phyloP scores from a whole-genome alignment of 2,113 vertebrate species.

The Psettodes erumei region DNA sequence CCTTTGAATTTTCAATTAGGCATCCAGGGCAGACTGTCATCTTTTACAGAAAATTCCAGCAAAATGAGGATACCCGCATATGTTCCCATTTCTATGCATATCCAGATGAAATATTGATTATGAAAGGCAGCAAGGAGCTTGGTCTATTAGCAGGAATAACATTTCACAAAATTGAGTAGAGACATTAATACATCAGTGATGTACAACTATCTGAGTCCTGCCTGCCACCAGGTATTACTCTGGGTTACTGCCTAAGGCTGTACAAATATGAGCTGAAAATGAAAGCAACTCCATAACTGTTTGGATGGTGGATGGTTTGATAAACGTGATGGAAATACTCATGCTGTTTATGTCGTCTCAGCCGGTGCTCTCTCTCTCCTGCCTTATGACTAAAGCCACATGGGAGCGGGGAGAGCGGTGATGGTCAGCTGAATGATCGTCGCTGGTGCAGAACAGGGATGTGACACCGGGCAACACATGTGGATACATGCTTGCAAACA shows the following conservation, averaged over 20 bases:
- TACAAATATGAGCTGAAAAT: constrained; percentile 76
- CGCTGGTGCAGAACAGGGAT: constrained; percentile 62
- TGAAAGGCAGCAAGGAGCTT: constrained; percentile 62
- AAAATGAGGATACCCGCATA: constrained; percentile 45
- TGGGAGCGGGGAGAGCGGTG: constrained; percentile 56
- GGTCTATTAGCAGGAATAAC: constrained; percentile 69
- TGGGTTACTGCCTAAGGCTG: constrained; percentile 69
- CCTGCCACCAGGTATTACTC: constrained; percentile 72
- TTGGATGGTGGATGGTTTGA: constrained; percentile 69
- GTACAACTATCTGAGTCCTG: constrained; percentile 68
- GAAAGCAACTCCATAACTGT: constrained; percentile 74
- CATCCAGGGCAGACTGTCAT: constrained; percentile 61
- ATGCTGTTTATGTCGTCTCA: constrained; percentile 65
- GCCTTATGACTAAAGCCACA: constrained; percentile 60
- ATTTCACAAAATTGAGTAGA: constrained; percentile 69
- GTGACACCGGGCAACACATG: constrained; percentile 53
- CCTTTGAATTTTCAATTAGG: constrained; percentile 75
- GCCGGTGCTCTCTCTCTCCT: constrained; percentile 20
- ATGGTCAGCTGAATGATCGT: constrained; percentile 68
- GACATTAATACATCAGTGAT: constrained; percentile 72
- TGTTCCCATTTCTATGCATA: constrained; percentile 63
- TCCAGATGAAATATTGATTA: constrained; percentile 73
- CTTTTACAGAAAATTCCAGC: constrained; percentile 48
- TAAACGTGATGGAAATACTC: constrained; percentile 74
- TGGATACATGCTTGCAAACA: constrained; percentile 55